These are phyloP conservation scores for Gambelia wislizenii DNA, from an alignment of 2,797 vertebrate genomes.

Conservation along the genomic window DNA sequence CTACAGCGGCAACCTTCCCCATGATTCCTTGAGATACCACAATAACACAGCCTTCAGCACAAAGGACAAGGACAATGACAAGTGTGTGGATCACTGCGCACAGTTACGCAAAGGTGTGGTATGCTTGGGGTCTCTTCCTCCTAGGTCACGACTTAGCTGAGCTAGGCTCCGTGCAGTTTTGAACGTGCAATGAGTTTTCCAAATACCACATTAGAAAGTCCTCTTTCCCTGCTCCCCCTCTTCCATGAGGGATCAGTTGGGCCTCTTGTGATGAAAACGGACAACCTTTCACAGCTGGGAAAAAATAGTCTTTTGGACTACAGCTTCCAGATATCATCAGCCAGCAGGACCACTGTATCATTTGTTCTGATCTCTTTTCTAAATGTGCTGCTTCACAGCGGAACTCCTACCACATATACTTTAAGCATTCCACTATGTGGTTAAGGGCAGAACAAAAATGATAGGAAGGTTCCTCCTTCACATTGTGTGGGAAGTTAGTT, in stretches of 20 bases:
- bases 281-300: not conserved
- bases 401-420: not conserved
- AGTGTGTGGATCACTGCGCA: constrained; percentile 94
- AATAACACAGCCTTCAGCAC: constrained; percentile 99
- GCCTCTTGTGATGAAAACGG: not conserved
- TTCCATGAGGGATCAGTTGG: not conserved
- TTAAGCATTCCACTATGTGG: not conserved
- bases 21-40: constrained; percentile 92
- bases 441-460: not conserved
- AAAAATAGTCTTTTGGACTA: no score
- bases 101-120: constrained; percentile 90
- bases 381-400: not conserved
- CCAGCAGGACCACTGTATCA: no score
- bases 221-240: not conserved
- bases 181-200: not conserved
- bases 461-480: not conserved
- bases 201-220: not conserved
- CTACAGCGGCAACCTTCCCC: constrained; percentile 88
- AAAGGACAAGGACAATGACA: constrained; percentile 97
- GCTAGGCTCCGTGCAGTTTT: no score
- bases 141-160: no score
- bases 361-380: not conserved
- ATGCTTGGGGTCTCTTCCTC: fast-evolving
- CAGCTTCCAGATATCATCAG: no score
- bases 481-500: not conserved